Conservation (phyloP, 2,113 vertebrate species). For the Promerops cafer region DNA sequence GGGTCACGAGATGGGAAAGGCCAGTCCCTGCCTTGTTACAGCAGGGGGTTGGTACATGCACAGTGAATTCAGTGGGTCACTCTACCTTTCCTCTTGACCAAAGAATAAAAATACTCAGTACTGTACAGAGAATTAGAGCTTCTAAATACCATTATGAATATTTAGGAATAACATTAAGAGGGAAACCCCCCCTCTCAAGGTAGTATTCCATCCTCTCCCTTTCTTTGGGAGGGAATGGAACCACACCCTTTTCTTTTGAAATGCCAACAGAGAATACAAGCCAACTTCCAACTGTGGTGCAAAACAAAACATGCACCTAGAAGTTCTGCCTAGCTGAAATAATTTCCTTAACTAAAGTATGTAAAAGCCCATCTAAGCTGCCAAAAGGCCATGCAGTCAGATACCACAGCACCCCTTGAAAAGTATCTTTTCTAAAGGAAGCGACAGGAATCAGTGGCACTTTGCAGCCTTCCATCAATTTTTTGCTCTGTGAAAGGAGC, state of each 20-base stretch:
- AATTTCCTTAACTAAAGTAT: not conserved
- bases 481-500: not conserved
- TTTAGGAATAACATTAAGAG: not conserved
- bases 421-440: not conserved
- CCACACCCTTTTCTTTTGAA: not conserved
- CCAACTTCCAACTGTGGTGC: not conserved
- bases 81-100: not conserved
- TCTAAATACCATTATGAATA: not conserved
- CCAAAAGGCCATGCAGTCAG: not conserved
- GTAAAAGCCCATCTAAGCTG: not conserved
- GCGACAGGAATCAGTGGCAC: not conserved
- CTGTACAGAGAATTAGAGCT: fast-evolving
- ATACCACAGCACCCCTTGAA: not conserved
- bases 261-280: not conserved
- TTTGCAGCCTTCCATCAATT: not conserved
- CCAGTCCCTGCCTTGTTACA: not conserved
- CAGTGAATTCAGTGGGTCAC: not conserved
- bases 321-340: not conserved
- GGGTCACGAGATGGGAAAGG: not conserved
- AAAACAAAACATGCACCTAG: not conserved
- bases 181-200: not conserved
- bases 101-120: not conserved
- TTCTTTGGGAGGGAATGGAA: not conserved
- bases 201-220: not conserved
- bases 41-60: not conserved